Evolutionary conservation across 2,113 vertebrate genomes (phyloP), one percentile per base, ranked within the genome.

Genomic region (Pimephales promelas): DNA sequence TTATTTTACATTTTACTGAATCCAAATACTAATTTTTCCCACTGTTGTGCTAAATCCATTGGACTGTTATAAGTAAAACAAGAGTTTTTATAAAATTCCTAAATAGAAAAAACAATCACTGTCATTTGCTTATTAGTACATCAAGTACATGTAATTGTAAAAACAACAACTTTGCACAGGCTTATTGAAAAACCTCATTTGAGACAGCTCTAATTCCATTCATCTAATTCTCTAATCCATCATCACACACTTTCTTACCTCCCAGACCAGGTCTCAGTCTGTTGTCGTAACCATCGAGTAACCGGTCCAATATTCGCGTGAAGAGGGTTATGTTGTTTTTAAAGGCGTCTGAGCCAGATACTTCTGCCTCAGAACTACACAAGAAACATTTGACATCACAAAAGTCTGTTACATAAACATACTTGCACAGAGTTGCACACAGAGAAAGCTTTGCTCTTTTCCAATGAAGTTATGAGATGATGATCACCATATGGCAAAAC

Each of bases 231-330:
- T 40, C 40, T 40, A 10, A 40, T 11, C 11, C 16, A 72, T 18
- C 2, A 54, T 54, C 52, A 54, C 18, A 54, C 52, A 9, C 52
- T 13, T 34, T 22, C 87, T 89, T 74, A 94, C 93, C 93, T 88
- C 93, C 93, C 18, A 94, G 86, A 20, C 97, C 97, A 0, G 97
- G 97, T 88, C 97, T 89, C 61, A 98, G 91, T 22, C 97, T 92
- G 90, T 98, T 98, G 91, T 98, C 97, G 0, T 98, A 98, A 18
- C 97, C 97, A 66, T 98, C 97, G 88, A 98, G 85, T 68, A 98
- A 94, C 82, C 96, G 90, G 90, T 97, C 97, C 86, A 98, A 91
- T 88, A 98, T 98, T 82, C 95, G 94, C 0, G 97, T 98, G 87
- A 97, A 98, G 47, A 97, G 96, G 66, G 96, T 96, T 89, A 97